These are phyloP conservation scores for Ascidia mentula DNA, from an alignment of 23 tunicate genomes.

Conservation along the genomic window DNA sequence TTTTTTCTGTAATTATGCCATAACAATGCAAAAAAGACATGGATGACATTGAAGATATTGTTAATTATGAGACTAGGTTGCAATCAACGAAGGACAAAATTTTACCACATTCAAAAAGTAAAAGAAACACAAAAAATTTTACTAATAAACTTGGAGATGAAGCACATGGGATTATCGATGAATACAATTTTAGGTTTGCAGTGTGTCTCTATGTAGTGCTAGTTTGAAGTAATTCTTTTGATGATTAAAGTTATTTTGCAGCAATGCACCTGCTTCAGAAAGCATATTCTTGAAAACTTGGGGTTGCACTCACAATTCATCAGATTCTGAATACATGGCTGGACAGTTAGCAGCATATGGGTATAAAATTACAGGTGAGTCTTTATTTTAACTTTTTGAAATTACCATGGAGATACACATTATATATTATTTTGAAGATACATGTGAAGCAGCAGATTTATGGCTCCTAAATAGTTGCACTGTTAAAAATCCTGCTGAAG, in stretches of 20 bases:
- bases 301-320: constrained; percentile 99
- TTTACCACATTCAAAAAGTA: constrained; percentile 4
- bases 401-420: not conserved
- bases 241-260: constrained; percentile 28
- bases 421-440: constrained; percentile 19
- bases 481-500: constrained; percentile 99
- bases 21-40: constrained; percentile 11
- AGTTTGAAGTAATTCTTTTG: too few species aligned
- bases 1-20: constrained; percentile 30
- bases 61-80: not conserved
- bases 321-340: constrained; percentile 99
- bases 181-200: not conserved
- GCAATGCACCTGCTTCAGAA: constrained; percentile 80
- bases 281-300: constrained; percentile 79
- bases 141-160: not conserved
- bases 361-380: constrained; percentile 46
- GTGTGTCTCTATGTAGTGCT: not conserved
- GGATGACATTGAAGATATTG: constrained; percentile 64
- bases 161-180: not conserved
- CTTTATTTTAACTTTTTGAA: not conserved
- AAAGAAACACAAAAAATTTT: not conserved
- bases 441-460: constrained; percentile 46
- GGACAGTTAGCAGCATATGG: constrained; percentile 91
- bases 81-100: not conserved
- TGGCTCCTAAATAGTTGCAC: constrained; percentile 97